Evolutionary conservation across 2,113 vertebrate species (phyloP).

Genomic region (Xerus inauris): DNA sequence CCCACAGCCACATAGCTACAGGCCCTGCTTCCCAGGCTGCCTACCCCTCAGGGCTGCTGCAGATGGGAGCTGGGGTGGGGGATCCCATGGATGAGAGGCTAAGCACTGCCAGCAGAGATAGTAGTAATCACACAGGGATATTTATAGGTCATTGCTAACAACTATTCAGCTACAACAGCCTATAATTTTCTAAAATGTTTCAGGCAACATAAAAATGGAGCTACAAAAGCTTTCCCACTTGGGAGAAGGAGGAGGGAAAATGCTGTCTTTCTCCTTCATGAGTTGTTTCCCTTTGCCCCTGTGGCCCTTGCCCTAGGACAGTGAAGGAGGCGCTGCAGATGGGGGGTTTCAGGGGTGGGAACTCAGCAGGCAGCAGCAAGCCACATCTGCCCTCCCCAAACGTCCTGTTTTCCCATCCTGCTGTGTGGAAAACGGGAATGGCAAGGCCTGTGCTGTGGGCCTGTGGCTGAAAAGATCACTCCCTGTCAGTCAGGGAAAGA

Average conservation of each 20-base stretch:
- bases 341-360: constrained; percentile 35
- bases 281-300: neutral
- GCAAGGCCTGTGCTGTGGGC: neutral
- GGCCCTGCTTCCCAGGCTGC: neutral
- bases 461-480: constrained; percentile 50
- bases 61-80: neutral
- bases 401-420: constrained; percentile 49
- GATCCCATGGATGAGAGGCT: neutral
- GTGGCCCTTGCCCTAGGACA: neutral
- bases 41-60: neutral
- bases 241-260: neutral
- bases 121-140: neutral
- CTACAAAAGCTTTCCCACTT: neutral
- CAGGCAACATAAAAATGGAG: constrained; percentile 33
- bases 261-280: neutral
- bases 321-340: neutral
- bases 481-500: constrained; percentile 11
- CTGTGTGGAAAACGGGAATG: neutral
- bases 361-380: constrained; percentile 43
- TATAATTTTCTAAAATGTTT: constrained; percentile 52
- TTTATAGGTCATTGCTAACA: constrained; percentile 6
- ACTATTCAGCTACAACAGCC: neutral
- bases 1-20: neutral
- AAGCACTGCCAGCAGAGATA: neutral
- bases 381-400: constrained; percentile 30